phyloP scores from a whole-genome alignment of 2,797 vertebrate species.

The Liparis tanakae region DNA sequence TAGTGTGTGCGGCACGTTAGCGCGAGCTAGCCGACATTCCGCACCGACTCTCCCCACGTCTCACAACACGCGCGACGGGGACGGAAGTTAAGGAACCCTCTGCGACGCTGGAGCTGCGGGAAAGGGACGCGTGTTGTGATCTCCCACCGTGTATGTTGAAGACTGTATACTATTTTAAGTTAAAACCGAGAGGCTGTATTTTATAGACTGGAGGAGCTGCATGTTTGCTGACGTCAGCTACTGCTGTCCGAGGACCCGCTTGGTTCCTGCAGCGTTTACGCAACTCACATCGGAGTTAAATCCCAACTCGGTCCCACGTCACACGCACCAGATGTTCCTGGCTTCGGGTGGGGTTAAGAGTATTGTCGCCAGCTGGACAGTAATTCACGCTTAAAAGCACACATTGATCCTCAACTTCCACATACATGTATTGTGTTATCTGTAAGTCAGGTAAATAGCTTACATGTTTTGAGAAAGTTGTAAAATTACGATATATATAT shows the following conservation, averaged over 20 bases:
- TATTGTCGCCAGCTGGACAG: conserved; percentile 9
- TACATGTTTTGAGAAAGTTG: no score
- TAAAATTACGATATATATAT: no score
- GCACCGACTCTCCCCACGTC: background rate
- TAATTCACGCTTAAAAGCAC: background rate
- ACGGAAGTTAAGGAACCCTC: background rate
- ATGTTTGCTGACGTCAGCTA: background rate
- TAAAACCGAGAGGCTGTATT: background rate
- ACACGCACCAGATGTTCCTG: conserved; percentile 34
- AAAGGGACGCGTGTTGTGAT: rapidly evolving
- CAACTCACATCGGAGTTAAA: conserved; percentile 23
- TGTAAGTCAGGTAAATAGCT: no score
- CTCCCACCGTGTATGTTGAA: no score
- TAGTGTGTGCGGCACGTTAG: background rate
- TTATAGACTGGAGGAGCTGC: background rate
- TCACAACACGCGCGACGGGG: background rate
- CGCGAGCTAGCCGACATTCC: background rate
- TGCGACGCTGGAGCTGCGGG: background rate
- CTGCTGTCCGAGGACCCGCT: no score
- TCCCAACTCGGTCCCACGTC: conserved; percentile 29
- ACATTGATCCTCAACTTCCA: background rate
- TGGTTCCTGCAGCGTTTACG: background rate
- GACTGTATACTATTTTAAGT: no score
- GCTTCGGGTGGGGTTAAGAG: conserved; percentile 15
- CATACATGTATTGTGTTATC: no score